These are phyloP conservation scores for Tachuris rubrigastra DNA, from an alignment of 2,113 vertebrate species.

Conservation along the genomic window DNA sequence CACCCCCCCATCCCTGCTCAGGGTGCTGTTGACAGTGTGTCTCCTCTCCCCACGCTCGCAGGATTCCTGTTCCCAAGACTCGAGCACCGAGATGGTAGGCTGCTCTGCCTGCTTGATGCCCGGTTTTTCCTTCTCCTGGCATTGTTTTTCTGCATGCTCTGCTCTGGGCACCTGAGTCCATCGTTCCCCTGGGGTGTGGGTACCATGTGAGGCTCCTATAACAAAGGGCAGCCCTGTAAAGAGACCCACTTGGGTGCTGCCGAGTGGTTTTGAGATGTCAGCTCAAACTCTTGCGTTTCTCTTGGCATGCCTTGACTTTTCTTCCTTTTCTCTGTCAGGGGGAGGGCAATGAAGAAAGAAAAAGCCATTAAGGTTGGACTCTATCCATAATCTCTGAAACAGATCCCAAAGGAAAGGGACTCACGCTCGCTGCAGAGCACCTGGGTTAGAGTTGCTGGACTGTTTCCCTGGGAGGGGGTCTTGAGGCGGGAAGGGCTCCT, in stretches of 20 bases:
- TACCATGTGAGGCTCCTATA: neutral
- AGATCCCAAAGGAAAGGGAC: neutral
- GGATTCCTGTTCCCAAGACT: conserved; percentile 54
- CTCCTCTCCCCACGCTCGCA: conserved; percentile 51
- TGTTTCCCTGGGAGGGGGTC: neutral
- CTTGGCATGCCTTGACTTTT: conserved; percentile 34
- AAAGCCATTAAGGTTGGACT: neutral
- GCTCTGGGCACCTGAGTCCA: neutral
- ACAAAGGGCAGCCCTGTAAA: neutral
- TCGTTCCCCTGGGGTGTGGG: neutral
- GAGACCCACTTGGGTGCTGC: neutral
- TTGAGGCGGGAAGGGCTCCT: neutral
- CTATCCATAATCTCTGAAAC: neutral
- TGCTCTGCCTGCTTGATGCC: conserved; percentile 34
- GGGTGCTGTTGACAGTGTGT: conserved; percentile 20
- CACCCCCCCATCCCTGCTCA: rapidly evolving
- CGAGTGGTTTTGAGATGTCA: neutral
- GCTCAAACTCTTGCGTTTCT: neutral
- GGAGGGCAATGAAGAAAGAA: neutral
- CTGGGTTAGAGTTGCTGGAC: neutral
- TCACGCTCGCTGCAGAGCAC: rapidly evolving
- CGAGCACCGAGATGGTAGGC: conserved; percentile 56
- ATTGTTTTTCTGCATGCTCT: conserved; percentile 22
- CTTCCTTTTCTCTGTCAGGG: neutral
- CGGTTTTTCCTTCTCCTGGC: neutral